phyloP scores from a whole-genome alignment of 2,888 invertebrate genomes.

The Strigamia maritima region DNA sequence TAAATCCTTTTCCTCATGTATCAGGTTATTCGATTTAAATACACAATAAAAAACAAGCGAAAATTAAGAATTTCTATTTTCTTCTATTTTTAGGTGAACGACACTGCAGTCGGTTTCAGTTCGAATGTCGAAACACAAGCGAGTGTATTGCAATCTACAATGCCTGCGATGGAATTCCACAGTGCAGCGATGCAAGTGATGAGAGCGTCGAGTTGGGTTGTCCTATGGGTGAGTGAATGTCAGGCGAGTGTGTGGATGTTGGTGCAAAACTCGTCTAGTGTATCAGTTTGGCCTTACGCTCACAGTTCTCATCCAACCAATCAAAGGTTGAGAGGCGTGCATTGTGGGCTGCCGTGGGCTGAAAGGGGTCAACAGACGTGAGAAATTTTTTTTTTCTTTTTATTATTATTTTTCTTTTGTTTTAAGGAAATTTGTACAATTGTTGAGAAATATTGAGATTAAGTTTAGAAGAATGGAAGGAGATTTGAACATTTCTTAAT shows the following conservation, averaged over 20 bases:
- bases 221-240: constrained; percentile 53
- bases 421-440: not conserved
- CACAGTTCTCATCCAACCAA: constrained; percentile 25
- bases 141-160: constrained; percentile 95
- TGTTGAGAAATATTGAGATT: not conserved
- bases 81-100: constrained; percentile 41
- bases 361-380: constrained; percentile 8
- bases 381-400: not conserved
- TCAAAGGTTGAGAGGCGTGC: not conserved
- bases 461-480: not conserved
- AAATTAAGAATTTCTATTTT: not conserved
- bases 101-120: constrained; percentile 77
- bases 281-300: constrained; percentile 5
- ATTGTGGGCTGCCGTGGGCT: not conserved
- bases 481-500: not conserved
- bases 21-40: constrained; percentile 6
- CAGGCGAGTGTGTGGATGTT: not conserved
- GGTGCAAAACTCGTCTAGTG: not conserved
- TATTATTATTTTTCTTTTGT: not conserved
- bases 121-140: constrained; percentile 76
- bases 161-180: constrained; percentile 89
- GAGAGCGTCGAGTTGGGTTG: constrained; percentile 81
- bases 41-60: not conserved
- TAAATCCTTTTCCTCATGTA: constrained; percentile 6
- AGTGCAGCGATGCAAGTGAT: constrained; percentile 84